phyloP scores from a whole-genome alignment of 2,888 invertebrate species.

The Phymatocera aterrima region DNA sequence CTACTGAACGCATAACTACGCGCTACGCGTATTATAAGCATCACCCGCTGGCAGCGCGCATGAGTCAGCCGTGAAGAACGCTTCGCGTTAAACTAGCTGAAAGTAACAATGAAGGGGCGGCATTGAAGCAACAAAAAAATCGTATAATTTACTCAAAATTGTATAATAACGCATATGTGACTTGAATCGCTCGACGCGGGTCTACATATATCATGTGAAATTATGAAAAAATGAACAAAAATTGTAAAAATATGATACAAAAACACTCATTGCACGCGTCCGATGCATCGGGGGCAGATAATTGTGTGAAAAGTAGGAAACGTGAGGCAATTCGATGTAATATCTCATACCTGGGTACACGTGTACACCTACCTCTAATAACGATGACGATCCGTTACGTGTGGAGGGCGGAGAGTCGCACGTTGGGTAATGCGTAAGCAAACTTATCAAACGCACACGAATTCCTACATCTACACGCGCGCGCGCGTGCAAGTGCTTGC shows the following conservation, averaged over 20 bases:
- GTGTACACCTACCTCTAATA: not conserved
- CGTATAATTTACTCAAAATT: too few relatives aligned
- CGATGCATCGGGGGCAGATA: too few relatives aligned
- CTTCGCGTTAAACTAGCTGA: not conserved
- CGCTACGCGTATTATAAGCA: not conserved
- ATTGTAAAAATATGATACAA: too few relatives aligned
- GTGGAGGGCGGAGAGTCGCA: constrained; percentile 1
- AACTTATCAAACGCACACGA: not conserved
- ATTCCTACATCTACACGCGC: too few relatives aligned
- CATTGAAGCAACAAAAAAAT: too few relatives aligned
- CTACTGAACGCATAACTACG: constrained; percentile 31
- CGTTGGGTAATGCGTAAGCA: constrained; percentile 12
- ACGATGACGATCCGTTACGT: not conserved
- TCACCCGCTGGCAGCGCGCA: not conserved
- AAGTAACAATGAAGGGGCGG: not conserved
- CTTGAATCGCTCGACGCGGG: too few relatives aligned
- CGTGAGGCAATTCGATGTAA: not conserved
- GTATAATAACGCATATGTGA: too few relatives aligned
- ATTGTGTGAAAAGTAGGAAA: not conserved
- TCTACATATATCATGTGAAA: too few relatives aligned
- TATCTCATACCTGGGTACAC: not conserved
- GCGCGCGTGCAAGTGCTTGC: not conserved
- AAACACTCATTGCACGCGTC: too few relatives aligned
- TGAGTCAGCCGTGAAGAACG: constrained; percentile 24
- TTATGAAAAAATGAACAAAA: too few relatives aligned